Percentiles rank a stretch among this genome's conserved stretches.
phyloP scores from a whole-genome alignment of 2,113 vertebrate genomes.

The Sinocyclocheilus grahami region DNA sequence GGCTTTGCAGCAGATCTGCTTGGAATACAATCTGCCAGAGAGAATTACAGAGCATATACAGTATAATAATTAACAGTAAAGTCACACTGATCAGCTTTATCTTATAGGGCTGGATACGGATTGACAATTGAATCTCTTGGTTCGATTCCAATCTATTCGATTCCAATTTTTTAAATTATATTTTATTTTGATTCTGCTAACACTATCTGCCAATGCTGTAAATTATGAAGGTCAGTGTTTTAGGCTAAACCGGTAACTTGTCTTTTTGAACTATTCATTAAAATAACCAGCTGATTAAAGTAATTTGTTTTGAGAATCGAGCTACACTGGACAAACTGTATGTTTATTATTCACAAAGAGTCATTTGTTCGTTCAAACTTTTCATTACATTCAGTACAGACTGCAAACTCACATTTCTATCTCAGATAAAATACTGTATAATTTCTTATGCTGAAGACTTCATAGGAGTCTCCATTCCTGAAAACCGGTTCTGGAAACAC shows the following conservation, averaged over 20 bases:
- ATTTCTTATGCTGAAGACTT: neutral
- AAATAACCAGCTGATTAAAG: neutral
- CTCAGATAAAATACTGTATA: neutral
- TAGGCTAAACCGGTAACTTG: neutral
- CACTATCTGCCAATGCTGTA: neutral
- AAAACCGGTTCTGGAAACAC: neutral
- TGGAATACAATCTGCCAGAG: constrained; percentile 60
- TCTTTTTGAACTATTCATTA: neutral
- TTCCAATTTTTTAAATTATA: neutral
- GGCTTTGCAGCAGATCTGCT: constrained; percentile 64
- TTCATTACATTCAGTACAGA: neutral
- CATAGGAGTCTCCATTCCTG: neutral
- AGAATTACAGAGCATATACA: constrained; percentile 63
- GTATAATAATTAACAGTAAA: neutral
- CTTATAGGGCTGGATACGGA: neutral
- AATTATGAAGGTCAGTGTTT: neutral
- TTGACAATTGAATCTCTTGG: neutral
- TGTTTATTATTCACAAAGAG: neutral
- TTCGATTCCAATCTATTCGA: neutral
- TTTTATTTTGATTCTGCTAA: neutral
- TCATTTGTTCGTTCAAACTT: neutral
- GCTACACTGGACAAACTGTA: neutral
- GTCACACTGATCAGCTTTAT: neutral
- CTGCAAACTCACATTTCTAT: neutral
- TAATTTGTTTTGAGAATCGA: neutral